Evolutionary conservation across 64 coral and sea anemone genomes (phyloP).

Genomic region (Dendronephthya gigantea): DNA sequence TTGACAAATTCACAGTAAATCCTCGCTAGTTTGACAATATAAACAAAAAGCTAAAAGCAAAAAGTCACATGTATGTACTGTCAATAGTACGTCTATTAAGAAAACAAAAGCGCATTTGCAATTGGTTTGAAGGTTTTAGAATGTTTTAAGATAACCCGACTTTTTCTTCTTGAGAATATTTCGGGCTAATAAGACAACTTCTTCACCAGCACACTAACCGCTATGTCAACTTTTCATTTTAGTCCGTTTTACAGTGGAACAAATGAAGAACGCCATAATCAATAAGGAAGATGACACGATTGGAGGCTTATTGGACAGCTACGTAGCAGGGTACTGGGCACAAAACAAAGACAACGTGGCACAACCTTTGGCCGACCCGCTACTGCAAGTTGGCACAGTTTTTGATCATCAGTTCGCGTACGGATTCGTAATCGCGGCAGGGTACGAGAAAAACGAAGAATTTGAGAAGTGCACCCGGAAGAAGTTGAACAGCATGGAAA

Average conservation of each 20-base stretch:
- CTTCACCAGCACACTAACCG: background rate
- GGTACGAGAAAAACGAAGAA: slow-evolving; percentile 18
- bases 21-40: too few species aligned
- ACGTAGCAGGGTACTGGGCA: slow-evolving; percentile 95
- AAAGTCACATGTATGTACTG: too few species aligned
- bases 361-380: slow-evolving; percentile 16
- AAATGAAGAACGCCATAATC: slow-evolving; percentile 51
- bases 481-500: slow-evolving; percentile 97
- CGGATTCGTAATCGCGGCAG: slow-evolving; percentile 79
- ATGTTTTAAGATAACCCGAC: too few species aligned
- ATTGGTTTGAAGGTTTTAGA: too few species aligned
- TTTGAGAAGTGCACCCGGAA: slow-evolving; percentile 82
- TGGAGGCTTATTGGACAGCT: slow-evolving; percentile 77
- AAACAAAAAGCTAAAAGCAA: too few species aligned
- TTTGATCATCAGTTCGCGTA: slow-evolving; percentile 98
- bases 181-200: too few species aligned
- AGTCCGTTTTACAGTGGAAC: slow-evolving; percentile 45
- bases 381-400: slow-evolving; percentile 76
- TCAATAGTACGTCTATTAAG: too few species aligned
- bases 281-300: slow-evolving; percentile 5
- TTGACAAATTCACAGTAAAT: too few species aligned
- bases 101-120: too few species aligned
- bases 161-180: too few species aligned
- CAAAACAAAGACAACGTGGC: slow-evolving; percentile 18
- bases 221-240: background rate